Percentiles rank a stretch among this genome's conserved stretches.
Evolutionary conservation across 2,888 invertebrate species (phyloP).

Genomic region (Drosophila yooni): DNA sequence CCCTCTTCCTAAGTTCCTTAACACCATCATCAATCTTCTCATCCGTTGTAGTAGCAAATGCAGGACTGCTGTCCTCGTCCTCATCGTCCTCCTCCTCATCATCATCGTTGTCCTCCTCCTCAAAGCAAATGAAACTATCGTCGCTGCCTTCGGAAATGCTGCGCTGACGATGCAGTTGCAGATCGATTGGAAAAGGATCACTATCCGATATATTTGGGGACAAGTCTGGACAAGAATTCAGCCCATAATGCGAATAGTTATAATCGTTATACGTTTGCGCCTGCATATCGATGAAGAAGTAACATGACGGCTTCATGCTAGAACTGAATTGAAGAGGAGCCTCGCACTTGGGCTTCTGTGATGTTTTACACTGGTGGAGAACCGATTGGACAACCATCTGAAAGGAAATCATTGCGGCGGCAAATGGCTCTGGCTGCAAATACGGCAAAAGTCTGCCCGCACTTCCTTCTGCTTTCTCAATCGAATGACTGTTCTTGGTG

Average conservation of each 20-base stretch:
- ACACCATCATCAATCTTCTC: conserved; percentile 33
- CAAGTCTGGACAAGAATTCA: conserved; percentile 41
- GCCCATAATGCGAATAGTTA: conserved; percentile 30
- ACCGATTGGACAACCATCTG: conserved; percentile 61
- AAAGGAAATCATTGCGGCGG: conserved; percentile 59
- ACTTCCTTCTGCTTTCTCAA: conserved; percentile 15
- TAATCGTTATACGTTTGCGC: conserved; percentile 38
- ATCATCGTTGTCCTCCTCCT: conserved; percentile 29
- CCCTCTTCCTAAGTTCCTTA: conserved; percentile 34
- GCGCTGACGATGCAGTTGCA: conserved; percentile 50
- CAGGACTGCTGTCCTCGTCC: conserved; percentile 25
- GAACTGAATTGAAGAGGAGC: conserved; percentile 41
- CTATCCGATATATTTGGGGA: conserved; percentile 37
- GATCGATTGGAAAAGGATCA: neutral
- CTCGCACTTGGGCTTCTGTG: conserved; percentile 46
- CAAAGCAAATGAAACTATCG: conserved; percentile 72
- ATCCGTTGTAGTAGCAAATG: conserved; percentile 14
- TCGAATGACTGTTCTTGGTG: conserved; percentile 15
- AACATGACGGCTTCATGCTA: conserved; percentile 51
- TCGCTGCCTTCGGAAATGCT: conserved; percentile 70
- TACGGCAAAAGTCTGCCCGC: conserved; percentile 42
- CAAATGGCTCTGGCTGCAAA: conserved; percentile 59
- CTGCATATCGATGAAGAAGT: conserved; percentile 65
- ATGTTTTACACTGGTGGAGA: conserved; percentile 54
- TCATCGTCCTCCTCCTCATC: conserved; percentile 36